A percentile compares a stretch with the other conserved stretches of the same genome.
These are phyloP conservation scores for Drosophila flavopinicola DNA, from an alignment of 2,888 invertebrate species.

Conservation along the genomic window DNA sequence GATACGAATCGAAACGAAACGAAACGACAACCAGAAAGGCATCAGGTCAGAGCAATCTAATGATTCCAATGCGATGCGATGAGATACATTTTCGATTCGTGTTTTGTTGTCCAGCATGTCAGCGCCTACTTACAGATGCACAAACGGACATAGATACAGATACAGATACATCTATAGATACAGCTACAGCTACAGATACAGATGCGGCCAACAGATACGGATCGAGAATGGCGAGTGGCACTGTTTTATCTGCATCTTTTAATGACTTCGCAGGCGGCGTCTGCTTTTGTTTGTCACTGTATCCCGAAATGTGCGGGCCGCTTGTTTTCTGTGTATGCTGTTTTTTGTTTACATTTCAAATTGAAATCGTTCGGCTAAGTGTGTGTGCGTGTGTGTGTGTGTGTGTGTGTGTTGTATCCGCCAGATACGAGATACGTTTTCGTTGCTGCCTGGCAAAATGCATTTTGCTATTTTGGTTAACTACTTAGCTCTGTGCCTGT, in stretches of 20 bases:
- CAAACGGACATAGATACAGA: too few relatives aligned
- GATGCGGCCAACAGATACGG: conserved; percentile 34
- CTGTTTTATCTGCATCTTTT: conserved; percentile 47
- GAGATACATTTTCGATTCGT: conserved; percentile 19
- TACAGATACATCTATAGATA: too few relatives aligned
- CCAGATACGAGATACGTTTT: conserved; percentile 19
- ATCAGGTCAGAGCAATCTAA: conserved; percentile 13
- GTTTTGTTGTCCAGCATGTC: conserved; percentile 19
- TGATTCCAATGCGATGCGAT: conserved; percentile 10
- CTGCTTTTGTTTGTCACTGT: conserved; percentile 46
- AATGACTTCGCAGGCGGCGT: conserved; percentile 43
- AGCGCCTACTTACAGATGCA: conserved; percentile 13
- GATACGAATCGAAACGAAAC: background rate
- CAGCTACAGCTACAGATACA: too few relatives aligned
- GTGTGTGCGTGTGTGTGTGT: conserved; percentile 3
- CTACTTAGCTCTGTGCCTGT: conserved; percentile 15
- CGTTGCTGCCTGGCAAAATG: conserved; percentile 47
- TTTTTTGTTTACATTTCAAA: conserved; percentile 71
- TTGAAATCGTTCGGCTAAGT: conserved; percentile 59
- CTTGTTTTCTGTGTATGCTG: conserved; percentile 40
- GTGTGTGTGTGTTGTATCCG: conserved; percentile 18
- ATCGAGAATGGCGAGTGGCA: conserved; percentile 1
- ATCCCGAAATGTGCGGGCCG: conserved; percentile 57
- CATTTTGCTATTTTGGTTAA: conserved; percentile 50
- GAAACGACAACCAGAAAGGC: conserved; percentile 2